These are phyloP conservation scores for Spodoptera frugiperda DNA, from an alignment of 1,140 invertebrate species.

Conservation along the genomic window DNA sequence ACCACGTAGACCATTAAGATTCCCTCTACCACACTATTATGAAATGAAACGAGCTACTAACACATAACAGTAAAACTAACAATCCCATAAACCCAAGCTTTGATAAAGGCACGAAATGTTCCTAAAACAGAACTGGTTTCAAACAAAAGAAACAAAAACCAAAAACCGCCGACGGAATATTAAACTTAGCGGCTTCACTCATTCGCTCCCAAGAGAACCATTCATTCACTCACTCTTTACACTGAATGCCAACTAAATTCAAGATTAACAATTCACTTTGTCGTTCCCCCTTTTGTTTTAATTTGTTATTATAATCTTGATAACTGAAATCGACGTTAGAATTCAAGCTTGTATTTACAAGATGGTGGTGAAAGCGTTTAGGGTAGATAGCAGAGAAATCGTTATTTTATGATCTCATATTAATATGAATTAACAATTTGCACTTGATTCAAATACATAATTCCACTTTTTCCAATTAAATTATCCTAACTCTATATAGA, in stretches of 20 bases:
- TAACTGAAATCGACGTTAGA: slow-evolving; percentile 30
- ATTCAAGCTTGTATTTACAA: background rate
- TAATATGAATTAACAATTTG: background rate
- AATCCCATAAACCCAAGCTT: slow-evolving; percentile 11
- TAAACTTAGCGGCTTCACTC: slow-evolving; percentile 41
- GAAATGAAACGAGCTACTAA: background rate
- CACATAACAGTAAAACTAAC: slow-evolving; percentile 7
- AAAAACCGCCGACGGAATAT: slow-evolving; percentile 27
- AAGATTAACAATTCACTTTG: slow-evolving; percentile 45
- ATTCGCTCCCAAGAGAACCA: slow-evolving; percentile 32
- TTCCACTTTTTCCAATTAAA: too few relatives aligned
- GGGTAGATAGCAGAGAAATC: too few relatives aligned
- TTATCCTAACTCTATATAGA: too few relatives aligned
- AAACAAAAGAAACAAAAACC: slow-evolving; percentile 37
- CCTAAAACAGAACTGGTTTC: background rate
- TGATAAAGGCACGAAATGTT: slow-evolving; percentile 24
- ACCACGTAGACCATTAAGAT: background rate
- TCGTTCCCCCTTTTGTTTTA: slow-evolving; percentile 36
- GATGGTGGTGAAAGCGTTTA: background rate
- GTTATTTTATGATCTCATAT: background rate
- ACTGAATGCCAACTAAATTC: slow-evolving; percentile 34
- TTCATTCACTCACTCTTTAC: slow-evolving; percentile 41
- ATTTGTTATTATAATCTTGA: slow-evolving; percentile 44
- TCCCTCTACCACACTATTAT: background rate
- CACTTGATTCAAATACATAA: too few relatives aligned